Base-by-base conservation (phyloP, 2,888 invertebrate genomes). In the Calameuta pallipes region DNA sequence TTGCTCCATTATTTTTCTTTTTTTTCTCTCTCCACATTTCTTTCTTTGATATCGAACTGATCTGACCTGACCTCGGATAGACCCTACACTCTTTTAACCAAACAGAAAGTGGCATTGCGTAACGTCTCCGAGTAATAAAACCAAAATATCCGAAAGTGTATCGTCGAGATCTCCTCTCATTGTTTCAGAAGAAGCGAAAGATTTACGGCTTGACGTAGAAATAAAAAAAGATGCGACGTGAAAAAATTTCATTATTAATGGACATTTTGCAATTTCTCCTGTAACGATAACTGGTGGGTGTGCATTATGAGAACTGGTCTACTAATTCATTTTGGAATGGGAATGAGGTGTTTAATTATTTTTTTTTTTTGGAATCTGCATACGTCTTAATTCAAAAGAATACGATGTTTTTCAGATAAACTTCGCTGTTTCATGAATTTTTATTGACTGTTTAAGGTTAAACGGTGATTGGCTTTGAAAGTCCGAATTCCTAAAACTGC, bases 401-500 rank as follows among this genome's bases (percentile, higher is more conserved):
- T 71, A 71, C 71, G 33, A 34, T 9, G 9, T 71, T 71, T 71
- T 15, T 23, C n/a, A 71, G 71, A 71, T 71, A 71, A 71, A 13
- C 2, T 71, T 15, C 12, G 31, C 33, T 31, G 15, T 71, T 34
- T 31, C 71, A 71, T 71, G 71, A 71, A 71, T 71, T 71, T 71
- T 71, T 71, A 71, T 71, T 31, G 71, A 71, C 33, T 15, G 9
- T 71, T 71, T 71, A 71, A 71, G 71, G 71, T 71, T 71, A 71
- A 71, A 34, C 70, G 70, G 33, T 30, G 31, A 70, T 70, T 33
- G 70, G 31, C 70, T 30, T 4, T 11, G 33, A 70, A 33, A 70
- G 31, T 31, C 70, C 15, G 31, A 70, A 70, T 70, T 70, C 33
- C 33, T 70, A 12, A 70, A 30, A 9, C 70, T 33, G 31, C 33